Base-by-base conservation (phyloP, 1,140 invertebrate genomes). In the Drosophila auraria region DNA sequence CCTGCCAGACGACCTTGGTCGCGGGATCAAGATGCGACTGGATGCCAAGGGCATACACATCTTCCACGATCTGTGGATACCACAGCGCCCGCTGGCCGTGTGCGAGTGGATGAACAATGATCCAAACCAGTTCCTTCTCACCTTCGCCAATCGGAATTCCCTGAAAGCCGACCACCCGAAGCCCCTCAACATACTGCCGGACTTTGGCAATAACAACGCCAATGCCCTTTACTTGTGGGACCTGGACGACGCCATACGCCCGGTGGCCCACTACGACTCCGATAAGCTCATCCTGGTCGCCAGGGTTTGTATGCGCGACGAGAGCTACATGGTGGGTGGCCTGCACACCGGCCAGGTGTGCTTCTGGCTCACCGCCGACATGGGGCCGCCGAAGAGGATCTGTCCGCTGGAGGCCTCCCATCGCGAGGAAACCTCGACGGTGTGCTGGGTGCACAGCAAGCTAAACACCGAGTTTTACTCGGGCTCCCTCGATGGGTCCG, bases 401-500 rank as follows among this genome's bases (percentile, higher is more conserved):
- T 94, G 95, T 56, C 93, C 94, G 0, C 78, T 95, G 30, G 96
- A 97, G 84, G 93, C 94, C 15, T 96, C 96, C 53, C 97, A 98
- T 89, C 93, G 95, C 25, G 96, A 96, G 83, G 94, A 95, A 0
- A 95, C 97, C 4, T 91, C 95, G 33, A 94, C 95, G 8, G 92
- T 97, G 2, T 93, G 96, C 15, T 98, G 96, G 95, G 95, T 96
- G 9, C 95, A 96, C 84, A 96, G 96, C 2, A 97, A 97, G 92
- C 96, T 95, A 2, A 95, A 96, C 23, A 95, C 95, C 0, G 97
- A 98, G 93, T 98, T 98, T 86, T 98, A 98, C 91, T 96, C 97
- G 3, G 95, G 96, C 2, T 97, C 97, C 1, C 95, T 95, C 38
- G 98, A 98, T 93, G 98, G 98, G 7, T 96, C 97, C 87, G 95